phyloP scores from a whole-genome alignment of 2,797 vertebrate species.

The Alectoris magna region DNA sequence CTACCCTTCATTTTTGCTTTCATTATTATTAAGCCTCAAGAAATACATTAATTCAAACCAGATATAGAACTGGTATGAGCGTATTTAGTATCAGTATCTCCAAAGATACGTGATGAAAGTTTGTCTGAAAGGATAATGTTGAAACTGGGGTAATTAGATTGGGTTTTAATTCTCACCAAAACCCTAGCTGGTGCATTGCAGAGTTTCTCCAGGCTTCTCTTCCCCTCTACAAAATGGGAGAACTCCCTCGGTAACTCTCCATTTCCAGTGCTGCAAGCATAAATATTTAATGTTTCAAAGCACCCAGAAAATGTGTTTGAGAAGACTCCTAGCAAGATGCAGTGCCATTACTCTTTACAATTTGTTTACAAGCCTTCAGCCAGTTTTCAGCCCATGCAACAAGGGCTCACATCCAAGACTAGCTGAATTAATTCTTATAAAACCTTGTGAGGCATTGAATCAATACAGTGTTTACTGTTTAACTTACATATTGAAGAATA shows the following conservation, averaged over 20 bases:
- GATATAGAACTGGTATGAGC: neutral
- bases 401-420: constrained; percentile 22
- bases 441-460: constrained; percentile 51
- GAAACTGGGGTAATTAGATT: neutral
- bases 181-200: neutral
- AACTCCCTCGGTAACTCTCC: neutral
- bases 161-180: neutral
- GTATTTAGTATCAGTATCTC: neutral
- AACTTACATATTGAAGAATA: constrained; percentile 54
- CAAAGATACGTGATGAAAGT: neutral
- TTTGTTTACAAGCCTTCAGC: constrained; percentile 49
- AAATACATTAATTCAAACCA: neutral
- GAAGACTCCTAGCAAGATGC: neutral
- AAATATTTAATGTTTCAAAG: neutral
- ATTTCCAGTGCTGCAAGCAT: neutral
- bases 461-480: constrained; percentile 53
- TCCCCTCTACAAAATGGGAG: neutral
- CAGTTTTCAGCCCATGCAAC: constrained; percentile 12
- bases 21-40: neutral
- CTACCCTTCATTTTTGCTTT: neutral
- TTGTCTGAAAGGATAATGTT: neutral
- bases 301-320: neutral
- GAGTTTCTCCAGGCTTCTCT: neutral
- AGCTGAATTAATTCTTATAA: constrained; percentile 49
- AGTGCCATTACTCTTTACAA: constrained; percentile 34